Conservation (phyloP, 2,888 invertebrate species). For the Dryadula phaetusa region DNA sequence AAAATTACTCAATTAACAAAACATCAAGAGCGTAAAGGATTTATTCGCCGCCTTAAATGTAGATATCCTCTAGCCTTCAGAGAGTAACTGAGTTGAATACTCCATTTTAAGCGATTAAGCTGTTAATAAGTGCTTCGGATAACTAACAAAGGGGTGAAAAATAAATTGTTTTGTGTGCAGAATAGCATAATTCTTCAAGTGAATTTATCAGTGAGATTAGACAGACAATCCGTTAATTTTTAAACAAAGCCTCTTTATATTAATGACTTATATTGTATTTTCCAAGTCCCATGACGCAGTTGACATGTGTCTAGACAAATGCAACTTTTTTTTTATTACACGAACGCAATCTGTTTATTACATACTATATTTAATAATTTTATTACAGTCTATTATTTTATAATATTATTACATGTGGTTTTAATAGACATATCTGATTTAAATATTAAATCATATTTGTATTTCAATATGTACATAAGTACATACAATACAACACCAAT, state of each 20-base stretch:
- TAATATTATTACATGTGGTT: too few species aligned
- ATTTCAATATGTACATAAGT: too few species aligned
- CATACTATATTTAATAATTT: too few species aligned
- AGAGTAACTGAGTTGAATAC: constrained; percentile 52
- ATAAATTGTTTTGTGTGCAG: constrained; percentile 69
- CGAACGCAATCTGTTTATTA: too few species aligned
- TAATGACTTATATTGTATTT: constrained; percentile 5
- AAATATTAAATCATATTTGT: too few species aligned
- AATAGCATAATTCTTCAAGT: constrained; percentile 56
- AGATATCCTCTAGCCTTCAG: constrained; percentile 42
- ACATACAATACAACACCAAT: too few species aligned
- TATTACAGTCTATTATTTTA: too few species aligned
- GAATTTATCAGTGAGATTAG: constrained; percentile 44
- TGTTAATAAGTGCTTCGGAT: constrained; percentile 70
- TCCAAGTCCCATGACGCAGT: not conserved
- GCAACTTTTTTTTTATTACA: too few species aligned
- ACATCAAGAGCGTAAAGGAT: constrained; percentile 44
- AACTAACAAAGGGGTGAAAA: constrained; percentile 74
- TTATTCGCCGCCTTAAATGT: constrained; percentile 42
- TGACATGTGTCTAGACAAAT: not conserved
- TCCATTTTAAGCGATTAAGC: constrained; percentile 75
- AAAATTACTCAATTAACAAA: constrained; percentile 46
- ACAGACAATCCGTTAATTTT: constrained; percentile 25
- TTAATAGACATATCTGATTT: too few species aligned
- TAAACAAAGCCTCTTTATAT: constrained; percentile 7